phyloP scores from a whole-genome alignment of 2,113 vertebrate genomes.

The Oophaga pumilio region DNA sequence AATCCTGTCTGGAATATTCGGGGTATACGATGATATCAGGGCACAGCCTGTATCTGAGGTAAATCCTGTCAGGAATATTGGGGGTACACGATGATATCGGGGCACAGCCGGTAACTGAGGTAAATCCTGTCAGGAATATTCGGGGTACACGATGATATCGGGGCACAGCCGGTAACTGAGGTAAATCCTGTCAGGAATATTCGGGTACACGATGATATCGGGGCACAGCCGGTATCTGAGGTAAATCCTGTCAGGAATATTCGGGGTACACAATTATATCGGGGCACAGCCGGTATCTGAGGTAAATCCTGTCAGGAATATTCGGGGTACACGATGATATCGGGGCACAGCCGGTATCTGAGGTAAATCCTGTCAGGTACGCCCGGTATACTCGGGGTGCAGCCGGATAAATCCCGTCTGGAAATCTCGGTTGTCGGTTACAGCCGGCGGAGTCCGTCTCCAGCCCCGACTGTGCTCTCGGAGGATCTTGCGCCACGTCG shows the following conservation, averaged over 20 bases:
- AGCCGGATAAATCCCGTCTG: background rate
- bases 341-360: background rate
- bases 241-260: background rate
- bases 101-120: background rate
- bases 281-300: background rate
- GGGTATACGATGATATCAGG: no score
- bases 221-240: background rate
- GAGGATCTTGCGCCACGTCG: background rate
- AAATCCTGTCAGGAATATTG: no score
- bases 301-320: background rate
- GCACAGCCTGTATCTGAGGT: no score
- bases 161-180: background rate
- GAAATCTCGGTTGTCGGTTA: background rate
- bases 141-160: no score
- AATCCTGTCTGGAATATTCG: no score
- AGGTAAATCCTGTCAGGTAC: background rate
- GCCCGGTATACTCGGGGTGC: background rate
- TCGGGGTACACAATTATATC: no score
- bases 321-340: no score
- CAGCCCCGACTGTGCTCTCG: background rate
- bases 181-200: background rate
- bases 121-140: background rate
- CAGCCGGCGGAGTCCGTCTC: background rate
- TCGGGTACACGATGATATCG: no score
- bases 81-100: no score